A percentile compares a stretch with the other conserved stretches of the same genome.
These are phyloP conservation scores for Vulpes vulpes DNA, from an alignment of 2,113 vertebrate genomes.

Conservation along the genomic window DNA sequence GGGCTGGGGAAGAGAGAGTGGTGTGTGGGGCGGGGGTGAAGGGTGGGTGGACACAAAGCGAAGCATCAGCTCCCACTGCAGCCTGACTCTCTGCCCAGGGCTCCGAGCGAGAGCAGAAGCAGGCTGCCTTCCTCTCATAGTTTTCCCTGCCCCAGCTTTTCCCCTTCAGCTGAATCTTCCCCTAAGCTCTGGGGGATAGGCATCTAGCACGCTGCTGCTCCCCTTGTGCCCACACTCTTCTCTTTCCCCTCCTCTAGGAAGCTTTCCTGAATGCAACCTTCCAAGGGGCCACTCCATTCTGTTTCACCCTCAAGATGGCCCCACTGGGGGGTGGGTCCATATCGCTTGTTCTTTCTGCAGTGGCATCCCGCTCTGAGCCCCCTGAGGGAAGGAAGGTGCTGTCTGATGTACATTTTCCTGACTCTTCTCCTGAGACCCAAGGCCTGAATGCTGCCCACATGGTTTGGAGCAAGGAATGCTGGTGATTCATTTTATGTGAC, in stretches of 20 bases:
- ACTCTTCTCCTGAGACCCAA: background rate
- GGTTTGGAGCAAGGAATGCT: background rate
- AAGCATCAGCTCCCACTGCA: background rate
- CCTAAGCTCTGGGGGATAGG: background rate
- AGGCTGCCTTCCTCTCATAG: background rate
- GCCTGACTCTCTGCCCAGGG: background rate
- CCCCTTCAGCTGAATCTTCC: background rate
- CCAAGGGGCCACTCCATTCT: background rate
- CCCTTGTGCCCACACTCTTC: too few relatives aligned
- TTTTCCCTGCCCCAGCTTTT: too few relatives aligned
- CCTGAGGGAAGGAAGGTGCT: background rate
- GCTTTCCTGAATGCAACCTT: background rate
- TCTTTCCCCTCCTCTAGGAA: background rate
- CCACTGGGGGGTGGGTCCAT: too few relatives aligned
- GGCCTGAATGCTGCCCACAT: background rate
- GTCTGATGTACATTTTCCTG: background rate
- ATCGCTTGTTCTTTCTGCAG: background rate
- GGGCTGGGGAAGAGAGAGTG: constrained; percentile 26
- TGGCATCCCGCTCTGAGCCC: background rate
- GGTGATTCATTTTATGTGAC: background rate
- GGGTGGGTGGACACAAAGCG: background rate
- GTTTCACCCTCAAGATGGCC: background rate
- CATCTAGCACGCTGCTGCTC: fast-evolving
- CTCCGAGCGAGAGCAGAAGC: background rate
- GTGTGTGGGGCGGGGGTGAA: background rate